These are phyloP conservation scores for Drosophila novamexicana DNA, from an alignment of 1,140 invertebrate species.

Conservation along the genomic window DNA sequence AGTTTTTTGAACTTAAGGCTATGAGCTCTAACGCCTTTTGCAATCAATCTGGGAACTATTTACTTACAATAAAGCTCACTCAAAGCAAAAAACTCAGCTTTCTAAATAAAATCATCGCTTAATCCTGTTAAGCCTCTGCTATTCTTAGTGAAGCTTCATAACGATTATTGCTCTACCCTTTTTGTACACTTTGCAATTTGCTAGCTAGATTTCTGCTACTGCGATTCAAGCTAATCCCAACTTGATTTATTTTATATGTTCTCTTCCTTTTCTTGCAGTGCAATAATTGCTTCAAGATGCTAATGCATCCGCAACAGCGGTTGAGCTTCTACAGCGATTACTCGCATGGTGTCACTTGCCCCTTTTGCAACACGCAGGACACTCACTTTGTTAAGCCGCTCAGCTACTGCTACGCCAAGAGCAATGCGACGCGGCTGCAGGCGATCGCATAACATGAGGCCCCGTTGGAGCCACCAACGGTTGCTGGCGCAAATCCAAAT, in stretches of 20 bases:
- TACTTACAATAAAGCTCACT: no score
- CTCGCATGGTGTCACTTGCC: constrained; percentile 95
- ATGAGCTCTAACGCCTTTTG: no score
- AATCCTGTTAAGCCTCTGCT: not conserved
- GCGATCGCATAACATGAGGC: constrained; percentile 93
- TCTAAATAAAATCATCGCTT: not conserved
- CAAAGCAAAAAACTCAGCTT: not conserved
- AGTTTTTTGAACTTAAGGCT: no score
- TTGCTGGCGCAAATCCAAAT: constrained; percentile 38
- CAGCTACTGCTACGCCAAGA: constrained; percentile 91
- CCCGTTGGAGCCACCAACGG: constrained; percentile 85
- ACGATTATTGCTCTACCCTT: not conserved
- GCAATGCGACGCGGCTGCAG: constrained; percentile 88
- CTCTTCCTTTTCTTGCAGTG: constrained; percentile 88
- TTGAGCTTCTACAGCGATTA: constrained; percentile 98
- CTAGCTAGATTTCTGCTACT: not conserved
- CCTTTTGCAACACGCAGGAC: constrained; percentile 94
- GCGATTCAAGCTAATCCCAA: not conserved
- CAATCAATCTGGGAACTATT: no score
- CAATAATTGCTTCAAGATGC: constrained; percentile 93
- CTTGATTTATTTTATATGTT: not conserved
- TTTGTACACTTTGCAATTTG: not conserved
- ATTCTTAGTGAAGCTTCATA: not conserved
- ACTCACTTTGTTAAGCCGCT: constrained; percentile 97
- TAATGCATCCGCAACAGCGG: constrained; percentile 93